A percentile compares a stretch with the other conserved stretches of the same genome.
Evolutionary conservation across 2,888 invertebrate genomes (phyloP).

Genomic region (Lathronympha strigana): DNA sequence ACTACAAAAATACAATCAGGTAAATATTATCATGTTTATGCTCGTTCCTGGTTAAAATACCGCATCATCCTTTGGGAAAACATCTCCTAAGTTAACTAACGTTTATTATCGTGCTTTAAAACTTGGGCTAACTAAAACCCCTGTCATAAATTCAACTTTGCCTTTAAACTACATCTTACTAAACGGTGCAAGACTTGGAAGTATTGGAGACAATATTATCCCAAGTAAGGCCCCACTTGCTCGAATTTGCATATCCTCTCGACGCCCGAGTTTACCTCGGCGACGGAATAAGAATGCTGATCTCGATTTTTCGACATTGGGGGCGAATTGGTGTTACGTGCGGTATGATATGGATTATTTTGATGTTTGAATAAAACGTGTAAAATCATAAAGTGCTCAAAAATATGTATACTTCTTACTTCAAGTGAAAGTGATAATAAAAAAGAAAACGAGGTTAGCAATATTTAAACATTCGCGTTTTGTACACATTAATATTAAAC

Average conservation of each 20-base stretch:
- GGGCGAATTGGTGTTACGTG: conserved; percentile 10
- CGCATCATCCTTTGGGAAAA: conserved; percentile 2
- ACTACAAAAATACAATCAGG: neutral
- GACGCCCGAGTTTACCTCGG: conserved; percentile 19
- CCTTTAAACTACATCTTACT: conserved; percentile 5
- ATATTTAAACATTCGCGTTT: too few relatives aligned
- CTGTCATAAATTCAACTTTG: conserved; percentile 4
- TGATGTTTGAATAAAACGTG: conserved; percentile 5
- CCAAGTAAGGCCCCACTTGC: conserved; percentile 18
- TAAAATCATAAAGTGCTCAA: too few relatives aligned
- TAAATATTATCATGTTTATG: neutral
- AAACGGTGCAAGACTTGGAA: conserved; percentile 7
- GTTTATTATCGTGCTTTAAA: neutral
- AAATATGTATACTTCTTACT: too few relatives aligned
- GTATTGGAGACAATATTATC: conserved; percentile 39
- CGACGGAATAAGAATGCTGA: conserved; percentile 20
- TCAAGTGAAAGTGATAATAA: too few relatives aligned
- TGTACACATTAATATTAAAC: too few relatives aligned
- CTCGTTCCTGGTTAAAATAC: neutral
- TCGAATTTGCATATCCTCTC: conserved; percentile 35
- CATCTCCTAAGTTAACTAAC: neutral
- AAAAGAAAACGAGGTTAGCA: too few relatives aligned
- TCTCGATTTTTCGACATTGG: conserved; percentile 18
- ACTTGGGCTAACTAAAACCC: conserved; percentile 8
- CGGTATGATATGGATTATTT: conserved; percentile 4